These are phyloP conservation scores for Macrosoma leucophasiata DNA, from an alignment of 2,888 invertebrate genomes.

Conservation along the genomic window DNA sequence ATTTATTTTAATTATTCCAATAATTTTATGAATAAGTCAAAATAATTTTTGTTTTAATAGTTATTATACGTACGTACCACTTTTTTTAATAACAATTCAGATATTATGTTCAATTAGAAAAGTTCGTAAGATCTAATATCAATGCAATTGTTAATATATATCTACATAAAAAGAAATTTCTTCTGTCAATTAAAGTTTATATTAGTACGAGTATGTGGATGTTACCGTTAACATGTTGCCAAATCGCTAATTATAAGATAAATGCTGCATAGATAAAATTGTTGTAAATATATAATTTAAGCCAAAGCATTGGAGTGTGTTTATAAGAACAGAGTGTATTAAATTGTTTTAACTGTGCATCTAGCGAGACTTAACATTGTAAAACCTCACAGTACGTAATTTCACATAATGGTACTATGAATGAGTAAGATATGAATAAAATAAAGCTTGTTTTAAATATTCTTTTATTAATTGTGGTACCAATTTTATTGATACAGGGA, in stretches of 20 bases:
- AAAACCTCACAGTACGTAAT: slow-evolving; percentile 45
- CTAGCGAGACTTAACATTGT: slow-evolving; percentile 37
- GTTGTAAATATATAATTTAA: slow-evolving; percentile 66
- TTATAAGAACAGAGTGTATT: slow-evolving; percentile 54
- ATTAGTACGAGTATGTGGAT: slow-evolving; percentile 44
- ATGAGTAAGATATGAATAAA: slow-evolving; percentile 55
- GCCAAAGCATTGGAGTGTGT: slow-evolving; percentile 54
- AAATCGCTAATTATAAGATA: slow-evolving; percentile 63
- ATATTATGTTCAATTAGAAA: no score
- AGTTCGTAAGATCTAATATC: no score
- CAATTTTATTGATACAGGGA: no score
- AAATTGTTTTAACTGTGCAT: slow-evolving; percentile 43
- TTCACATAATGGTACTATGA: slow-evolving; percentile 48
- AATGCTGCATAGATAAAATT: slow-evolving; percentile 56
- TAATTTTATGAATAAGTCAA: no score
- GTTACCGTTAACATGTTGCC: slow-evolving; percentile 67
- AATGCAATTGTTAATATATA: no score
- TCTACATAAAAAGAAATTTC: no score
- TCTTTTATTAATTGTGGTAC: no score
- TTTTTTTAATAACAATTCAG: no score
- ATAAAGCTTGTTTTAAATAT: slow-evolving; percentile 73
- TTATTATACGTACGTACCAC: no score
- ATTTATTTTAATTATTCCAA: no score
- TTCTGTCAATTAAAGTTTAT: slow-evolving; percentile 67
- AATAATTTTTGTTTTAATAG: no score